Percentiles rank a stretch among this genome's conserved stretches.
Evolutionary conservation across 2,888 invertebrate species (phyloP).

Genomic region (Tiphia femorata): DNA sequence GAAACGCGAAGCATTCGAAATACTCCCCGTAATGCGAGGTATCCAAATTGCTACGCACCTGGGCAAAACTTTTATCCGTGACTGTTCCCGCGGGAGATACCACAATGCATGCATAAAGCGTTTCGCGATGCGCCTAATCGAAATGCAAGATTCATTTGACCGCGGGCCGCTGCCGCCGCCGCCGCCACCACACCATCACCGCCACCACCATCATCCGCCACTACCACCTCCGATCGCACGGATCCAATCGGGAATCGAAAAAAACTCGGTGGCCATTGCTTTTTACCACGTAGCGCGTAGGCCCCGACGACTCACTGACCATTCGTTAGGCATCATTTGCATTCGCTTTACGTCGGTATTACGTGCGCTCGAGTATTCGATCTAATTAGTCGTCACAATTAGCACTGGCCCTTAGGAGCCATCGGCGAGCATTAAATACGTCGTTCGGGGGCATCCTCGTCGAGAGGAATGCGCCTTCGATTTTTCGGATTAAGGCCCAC

Average conservation of each 20-base stretch:
- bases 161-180: no score
- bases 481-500: no score
- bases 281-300: conserved; percentile 26
- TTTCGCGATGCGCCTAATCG: conserved; percentile 38
- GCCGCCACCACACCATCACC: no score
- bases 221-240: conserved; percentile 42
- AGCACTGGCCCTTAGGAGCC: conserved; percentile 42
- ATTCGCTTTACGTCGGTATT: conserved; percentile 29
- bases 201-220: no score
- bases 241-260: conserved; percentile 37
- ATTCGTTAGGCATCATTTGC: conserved; percentile 43
- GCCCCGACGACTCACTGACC: no score
- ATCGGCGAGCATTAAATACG: no score
- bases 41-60: background rate
- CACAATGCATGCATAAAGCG: conserved; percentile 41
- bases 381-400: conserved; percentile 42
- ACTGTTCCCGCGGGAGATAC: conserved; percentile 27
- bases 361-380: conserved; percentile 30
- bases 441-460: no score
- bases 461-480: no score
- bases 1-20: no score
- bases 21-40: no score
- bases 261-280: conserved; percentile 20
- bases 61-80: conserved; percentile 28
- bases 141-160: conserved; percentile 40